phyloP scores from a whole-genome alignment of 2,888 invertebrate species.

The Pilophorus perplexus region DNA sequence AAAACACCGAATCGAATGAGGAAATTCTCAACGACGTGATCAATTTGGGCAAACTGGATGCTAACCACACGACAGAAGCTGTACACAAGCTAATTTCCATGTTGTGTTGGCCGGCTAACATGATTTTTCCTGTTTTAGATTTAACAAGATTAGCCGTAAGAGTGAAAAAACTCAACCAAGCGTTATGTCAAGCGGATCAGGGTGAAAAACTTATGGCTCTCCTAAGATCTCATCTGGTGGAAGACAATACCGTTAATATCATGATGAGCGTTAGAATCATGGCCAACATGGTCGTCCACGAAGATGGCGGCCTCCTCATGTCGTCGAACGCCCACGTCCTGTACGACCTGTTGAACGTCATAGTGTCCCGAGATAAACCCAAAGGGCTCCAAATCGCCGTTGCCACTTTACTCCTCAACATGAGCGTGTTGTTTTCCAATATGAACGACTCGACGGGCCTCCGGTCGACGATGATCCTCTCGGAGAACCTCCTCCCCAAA shows the following conservation, averaged over 20 bases:
- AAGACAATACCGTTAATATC: slow-evolving; percentile 62
- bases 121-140: slow-evolving; percentile 71
- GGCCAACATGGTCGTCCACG: slow-evolving; percentile 76
- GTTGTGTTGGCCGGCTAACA: slow-evolving; percentile 28
- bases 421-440: slow-evolving; percentile 16
- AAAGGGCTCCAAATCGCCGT: slow-evolving; percentile 27
- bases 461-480: slow-evolving; percentile 6
- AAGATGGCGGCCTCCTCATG: slow-evolving; percentile 63
- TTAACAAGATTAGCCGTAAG: slow-evolving; percentile 79
- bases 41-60: slow-evolving; percentile 11
- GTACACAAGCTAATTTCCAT: not conserved
- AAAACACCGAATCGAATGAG: not conserved
- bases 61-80: not conserved
- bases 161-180: slow-evolving; percentile 61
- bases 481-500: slow-evolving; percentile 10
- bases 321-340: slow-evolving; percentile 59
- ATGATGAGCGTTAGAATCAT: slow-evolving; percentile 74
- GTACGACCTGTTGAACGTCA: not conserved
- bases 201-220: slow-evolving; percentile 52
- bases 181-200: slow-evolving; percentile 54
- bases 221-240: slow-evolving; percentile 49
- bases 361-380: not conserved
- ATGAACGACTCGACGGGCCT: slow-evolving; percentile 11
- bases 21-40: slow-evolving; percentile 11
- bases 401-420: slow-evolving; percentile 13